These are phyloP conservation scores for Melanerpes formicivorus DNA, from an alignment of 2,113 vertebrate genomes.

Conservation along the genomic window DNA sequence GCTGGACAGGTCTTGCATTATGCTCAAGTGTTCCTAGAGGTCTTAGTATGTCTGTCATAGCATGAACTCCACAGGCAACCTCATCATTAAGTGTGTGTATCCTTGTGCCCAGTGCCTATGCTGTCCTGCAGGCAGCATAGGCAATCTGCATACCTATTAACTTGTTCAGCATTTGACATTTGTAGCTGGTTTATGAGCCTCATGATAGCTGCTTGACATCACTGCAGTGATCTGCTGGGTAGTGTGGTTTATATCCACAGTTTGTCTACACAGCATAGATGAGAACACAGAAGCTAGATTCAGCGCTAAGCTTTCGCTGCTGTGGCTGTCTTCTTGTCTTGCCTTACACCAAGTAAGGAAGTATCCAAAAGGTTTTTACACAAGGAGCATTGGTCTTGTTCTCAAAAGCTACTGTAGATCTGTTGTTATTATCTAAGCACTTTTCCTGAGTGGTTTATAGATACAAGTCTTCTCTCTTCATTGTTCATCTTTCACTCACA, in stretches of 20 bases:
- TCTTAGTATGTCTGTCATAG: background rate
- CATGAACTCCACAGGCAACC: background rate
- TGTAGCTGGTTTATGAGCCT: background rate
- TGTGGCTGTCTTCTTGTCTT: accelerated
- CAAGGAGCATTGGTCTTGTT: background rate
- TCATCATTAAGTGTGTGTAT: background rate
- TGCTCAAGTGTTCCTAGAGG: background rate
- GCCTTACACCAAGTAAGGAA: background rate
- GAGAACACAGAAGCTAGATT: background rate
- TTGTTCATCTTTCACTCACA: background rate
- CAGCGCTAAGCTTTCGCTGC: background rate
- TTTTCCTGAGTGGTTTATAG: background rate
- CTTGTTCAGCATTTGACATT: background rate
- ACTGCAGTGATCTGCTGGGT: background rate
- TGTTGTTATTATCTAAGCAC: background rate
- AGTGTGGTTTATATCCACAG: background rate
- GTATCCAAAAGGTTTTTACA: background rate
- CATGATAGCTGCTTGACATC: background rate
- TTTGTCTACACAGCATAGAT: background rate
- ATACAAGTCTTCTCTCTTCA: background rate
- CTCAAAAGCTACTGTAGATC: background rate
- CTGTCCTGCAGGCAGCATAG: background rate
- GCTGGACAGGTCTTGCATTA: background rate
- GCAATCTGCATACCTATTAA: background rate
- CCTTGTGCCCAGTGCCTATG: background rate